These are phyloP conservation scores for Copidosoma floridanum DNA, from an alignment of 1,140 invertebrate genomes.

Conservation along the genomic window DNA sequence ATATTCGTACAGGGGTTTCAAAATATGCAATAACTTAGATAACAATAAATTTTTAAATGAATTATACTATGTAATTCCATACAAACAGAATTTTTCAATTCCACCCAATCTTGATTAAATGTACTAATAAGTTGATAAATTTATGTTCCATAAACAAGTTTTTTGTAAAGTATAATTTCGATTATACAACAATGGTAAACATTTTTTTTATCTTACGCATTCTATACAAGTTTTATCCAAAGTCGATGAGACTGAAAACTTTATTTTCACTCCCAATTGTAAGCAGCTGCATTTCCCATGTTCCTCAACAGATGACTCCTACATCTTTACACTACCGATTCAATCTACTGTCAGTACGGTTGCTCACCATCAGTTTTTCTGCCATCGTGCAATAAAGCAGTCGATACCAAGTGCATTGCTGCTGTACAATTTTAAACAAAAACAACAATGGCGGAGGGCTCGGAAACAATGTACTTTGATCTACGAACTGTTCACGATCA, in stretches of 20 bases:
- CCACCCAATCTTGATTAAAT: too few species aligned
- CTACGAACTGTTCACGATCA: conserved; percentile 50
- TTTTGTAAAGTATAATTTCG: too few species aligned
- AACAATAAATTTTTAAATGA: too few species aligned
- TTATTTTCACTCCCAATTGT: not conserved
- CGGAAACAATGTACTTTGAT: conserved; percentile 46
- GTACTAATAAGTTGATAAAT: too few species aligned
- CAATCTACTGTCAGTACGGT: not conserved
- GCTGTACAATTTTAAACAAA: too few species aligned
- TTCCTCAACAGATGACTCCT: not conserved
- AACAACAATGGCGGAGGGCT: conserved; percentile 48
- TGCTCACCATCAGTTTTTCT: not conserved
- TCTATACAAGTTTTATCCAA: too few species aligned
- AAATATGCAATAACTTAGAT: too few species aligned
- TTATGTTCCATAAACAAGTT: too few species aligned
- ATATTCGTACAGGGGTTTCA: too few species aligned
- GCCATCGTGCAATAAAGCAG: not conserved
- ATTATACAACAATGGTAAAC: not conserved
- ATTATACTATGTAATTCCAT: too few species aligned
- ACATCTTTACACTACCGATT: not conserved
- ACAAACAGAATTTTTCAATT: too few species aligned
- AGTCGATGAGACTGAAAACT: not conserved
- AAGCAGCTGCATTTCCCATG: not conserved
- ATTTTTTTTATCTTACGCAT: too few species aligned
- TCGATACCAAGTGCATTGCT: not conserved